Percentiles rank a stretch among this genome's conserved stretches.
Evolutionary conservation across 2,113 vertebrate species (phyloP).

Genomic region (Podarcis cretensis): DNA sequence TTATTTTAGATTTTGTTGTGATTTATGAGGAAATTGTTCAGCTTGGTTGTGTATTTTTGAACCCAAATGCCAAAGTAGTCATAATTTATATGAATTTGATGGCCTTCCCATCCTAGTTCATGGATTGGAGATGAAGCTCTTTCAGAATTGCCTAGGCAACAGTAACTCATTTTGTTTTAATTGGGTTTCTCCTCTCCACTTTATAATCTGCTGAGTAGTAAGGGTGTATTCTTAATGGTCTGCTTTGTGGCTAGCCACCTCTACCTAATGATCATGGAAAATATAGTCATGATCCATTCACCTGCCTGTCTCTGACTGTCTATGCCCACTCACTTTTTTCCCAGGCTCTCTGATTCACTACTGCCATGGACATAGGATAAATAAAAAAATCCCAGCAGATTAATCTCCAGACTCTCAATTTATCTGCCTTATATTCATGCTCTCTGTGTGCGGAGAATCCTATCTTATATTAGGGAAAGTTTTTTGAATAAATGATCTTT

Average conservation of each 20-base stretch:
- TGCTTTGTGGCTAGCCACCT: neutral
- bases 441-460: neutral
- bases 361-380: no score
- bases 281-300: neutral
- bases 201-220: neutral
- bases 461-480: neutral
- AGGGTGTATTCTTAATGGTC: neutral
- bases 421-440: neutral
- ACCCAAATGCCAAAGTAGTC: neutral
- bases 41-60: neutral
- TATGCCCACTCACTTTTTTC: no score
- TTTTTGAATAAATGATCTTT: neutral
- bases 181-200: no score
- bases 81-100: neutral
- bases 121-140: neutral
- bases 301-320: no score
- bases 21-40: no score
- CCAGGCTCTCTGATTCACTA: no score
- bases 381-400: no score
- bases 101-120: neutral
- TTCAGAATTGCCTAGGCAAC: neutral
- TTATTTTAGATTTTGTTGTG: no score
- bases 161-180: neutral
- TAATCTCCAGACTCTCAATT: no score
- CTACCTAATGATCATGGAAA: neutral